phyloP scores from a whole-genome alignment of 2,113 vertebrate genomes.

The Solea senegalensis region DNA sequence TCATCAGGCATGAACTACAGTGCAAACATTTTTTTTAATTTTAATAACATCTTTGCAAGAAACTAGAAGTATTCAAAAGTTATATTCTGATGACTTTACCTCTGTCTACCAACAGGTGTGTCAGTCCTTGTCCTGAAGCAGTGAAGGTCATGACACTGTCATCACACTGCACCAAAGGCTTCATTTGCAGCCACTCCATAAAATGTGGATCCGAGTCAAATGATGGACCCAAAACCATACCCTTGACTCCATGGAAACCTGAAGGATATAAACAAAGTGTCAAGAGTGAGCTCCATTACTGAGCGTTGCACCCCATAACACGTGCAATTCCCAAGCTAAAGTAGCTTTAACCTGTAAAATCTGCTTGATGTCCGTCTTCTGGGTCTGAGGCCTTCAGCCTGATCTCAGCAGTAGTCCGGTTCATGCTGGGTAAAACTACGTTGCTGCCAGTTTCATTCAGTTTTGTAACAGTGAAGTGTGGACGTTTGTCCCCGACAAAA shows the following conservation, averaged over 20 bases:
- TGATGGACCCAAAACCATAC: slow-evolving; percentile 32
- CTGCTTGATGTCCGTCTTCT: slow-evolving; percentile 48
- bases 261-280: neutral
- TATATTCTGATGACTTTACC: slow-evolving; percentile 44
- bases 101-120: slow-evolving; percentile 73
- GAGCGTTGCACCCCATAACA: neutral
- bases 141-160: slow-evolving; percentile 71
- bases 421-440: neutral
- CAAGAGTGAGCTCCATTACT: neutral
- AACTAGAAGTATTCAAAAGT: slow-evolving; percentile 32
- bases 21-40: no score
- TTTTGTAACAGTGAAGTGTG: no score
- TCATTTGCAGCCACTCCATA: slow-evolving; percentile 63
- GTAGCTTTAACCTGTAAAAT: slow-evolving; percentile 53
- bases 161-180: slow-evolving; percentile 70
- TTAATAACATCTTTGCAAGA: no score
- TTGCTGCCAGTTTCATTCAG: neutral
- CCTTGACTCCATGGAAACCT: slow-evolving; percentile 53
- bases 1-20: no score
- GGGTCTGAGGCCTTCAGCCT: neutral
- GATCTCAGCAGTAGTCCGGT: slow-evolving; percentile 35
- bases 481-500: neutral
- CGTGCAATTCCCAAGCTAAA: neutral
- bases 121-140: slow-evolving; percentile 59
- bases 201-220: slow-evolving; percentile 23